Base-by-base conservation (phyloP, 2,888 invertebrate species). In the Lacanobia oleracea region DNA sequence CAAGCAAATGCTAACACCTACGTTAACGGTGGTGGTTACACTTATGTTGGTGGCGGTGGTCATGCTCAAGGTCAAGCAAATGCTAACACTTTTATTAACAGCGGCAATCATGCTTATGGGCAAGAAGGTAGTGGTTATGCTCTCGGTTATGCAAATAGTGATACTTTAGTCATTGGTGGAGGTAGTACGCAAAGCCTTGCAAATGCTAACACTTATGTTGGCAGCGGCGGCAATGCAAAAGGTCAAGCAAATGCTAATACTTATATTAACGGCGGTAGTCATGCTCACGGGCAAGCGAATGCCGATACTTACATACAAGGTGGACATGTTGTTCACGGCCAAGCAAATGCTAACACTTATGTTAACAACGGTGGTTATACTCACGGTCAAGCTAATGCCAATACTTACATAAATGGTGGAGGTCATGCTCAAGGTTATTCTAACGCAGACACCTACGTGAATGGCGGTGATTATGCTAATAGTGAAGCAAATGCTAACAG, bases 341-440 rank as follows among this genome's bases (percentile, higher is more conserved):
- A 14, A 5, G 51, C 43, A 14, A 43, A 48, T 18, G 43, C 43
- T 2, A 2, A 60, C 0, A 4, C 9, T 0, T 4, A 18, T 0
- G 10, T 27, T 0, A 6, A 64, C 1, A 12, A 12, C 0, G 2
- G 18, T 0, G 18, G n/a, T 2, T 0, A 2, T 23, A 4, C 16
- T 9, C 16, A 43, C 3, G 16, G 62, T 4, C 2, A 40, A 1
- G 40, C 48, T 3, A 40, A 51, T n/a, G 57, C 62, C 0, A 1
- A 43, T 0, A 14, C 10, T 7, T 4, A 7, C 0, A 2, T 18
- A 0, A 14, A 27, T 5, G 18, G 21, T 0, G 33, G 14, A 0
- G 59, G 48, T 18, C 0, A 5, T 37, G 12, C 18, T 18, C 33
- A 48, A 4, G 0, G 37, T 18, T 6, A 12, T 14, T 3, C n/a